These are phyloP conservation scores for Plusia festucae DNA, from an alignment of 2,888 invertebrate species.

Conservation along the genomic window DNA sequence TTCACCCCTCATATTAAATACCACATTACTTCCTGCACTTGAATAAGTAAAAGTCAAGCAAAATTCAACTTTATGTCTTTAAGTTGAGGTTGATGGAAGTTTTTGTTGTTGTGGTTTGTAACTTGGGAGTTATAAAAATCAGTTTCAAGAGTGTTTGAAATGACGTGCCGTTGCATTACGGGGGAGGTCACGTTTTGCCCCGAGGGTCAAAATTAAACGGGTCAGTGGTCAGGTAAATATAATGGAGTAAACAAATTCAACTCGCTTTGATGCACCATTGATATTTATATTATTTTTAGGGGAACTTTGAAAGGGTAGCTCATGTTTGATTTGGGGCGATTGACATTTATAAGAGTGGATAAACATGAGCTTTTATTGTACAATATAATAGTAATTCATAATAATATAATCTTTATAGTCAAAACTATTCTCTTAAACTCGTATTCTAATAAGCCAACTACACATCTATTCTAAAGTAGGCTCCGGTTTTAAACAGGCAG, in stretches of 20 bases:
- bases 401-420: too few species aligned
- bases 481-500: too few species aligned
- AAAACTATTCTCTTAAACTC: too few species aligned
- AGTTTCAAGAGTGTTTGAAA: slow-evolving; percentile 80
- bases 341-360: slow-evolving; percentile 9
- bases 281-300: slow-evolving; percentile 76
- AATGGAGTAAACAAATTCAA: slow-evolving; percentile 86
- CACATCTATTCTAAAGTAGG: too few species aligned
- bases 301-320: slow-evolving; percentile 56
- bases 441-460: too few species aligned
- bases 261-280: slow-evolving; percentile 86
- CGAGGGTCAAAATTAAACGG: slow-evolving; percentile 81
- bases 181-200: slow-evolving; percentile 76
- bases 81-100: slow-evolving; percentile 31
- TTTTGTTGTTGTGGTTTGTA: slow-evolving; percentile 16
- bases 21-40: slow-evolving; percentile 26
- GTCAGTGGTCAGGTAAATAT: slow-evolving; percentile 87
- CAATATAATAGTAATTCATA: background rate
- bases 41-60: slow-evolving; percentile 12
- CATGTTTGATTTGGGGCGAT: slow-evolving; percentile 29
- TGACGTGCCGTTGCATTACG: slow-evolving; percentile 79
- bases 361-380: background rate
- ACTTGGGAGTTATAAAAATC: slow-evolving; percentile 75
- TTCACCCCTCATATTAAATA: slow-evolving; percentile 72
- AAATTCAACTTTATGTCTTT: slow-evolving; percentile 55